Conservation (phyloP, 1,140 invertebrate species). For the Hetaerina americana region DNA sequence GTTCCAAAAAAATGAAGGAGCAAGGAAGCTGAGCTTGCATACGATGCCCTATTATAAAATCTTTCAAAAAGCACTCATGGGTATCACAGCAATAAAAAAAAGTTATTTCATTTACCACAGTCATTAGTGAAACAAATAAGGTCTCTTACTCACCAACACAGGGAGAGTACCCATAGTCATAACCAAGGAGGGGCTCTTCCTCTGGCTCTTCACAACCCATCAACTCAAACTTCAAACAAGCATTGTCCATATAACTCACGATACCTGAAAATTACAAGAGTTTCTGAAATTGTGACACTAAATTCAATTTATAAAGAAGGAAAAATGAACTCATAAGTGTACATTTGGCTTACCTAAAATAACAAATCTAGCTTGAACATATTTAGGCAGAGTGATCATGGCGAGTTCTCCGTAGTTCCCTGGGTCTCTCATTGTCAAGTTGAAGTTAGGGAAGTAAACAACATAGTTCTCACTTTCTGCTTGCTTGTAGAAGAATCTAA, state of each 20-base stretch:
- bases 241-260: constrained; percentile 91
- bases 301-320: neutral
- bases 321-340: constrained; percentile 3
- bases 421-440: constrained; percentile 80
- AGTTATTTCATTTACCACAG: too few species aligned
- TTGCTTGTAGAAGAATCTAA: constrained; percentile 94
- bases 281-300: neutral
- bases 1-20: too few species aligned
- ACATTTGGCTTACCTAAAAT: constrained; percentile 60
- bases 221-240: constrained; percentile 90
- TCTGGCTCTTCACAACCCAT: constrained; percentile 85
- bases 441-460: constrained; percentile 92
- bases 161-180: constrained; percentile 84
- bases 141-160: constrained; percentile 55
- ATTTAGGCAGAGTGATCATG: constrained; percentile 88
- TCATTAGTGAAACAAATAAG: constrained; percentile 14
- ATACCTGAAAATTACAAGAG: constrained; percentile 42
- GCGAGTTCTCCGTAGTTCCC: constrained; percentile 90
- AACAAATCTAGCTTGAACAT: constrained; percentile 83
- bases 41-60: too few species aligned
- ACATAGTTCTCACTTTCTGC: constrained; percentile 87
- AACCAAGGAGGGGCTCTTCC: constrained; percentile 69
- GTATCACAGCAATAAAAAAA: too few species aligned
- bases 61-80: too few species aligned
- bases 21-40: too few species aligned